Evolutionary conservation across 2,113 vertebrate species (phyloP).

Genomic region (Varanus komodoensis): DNA sequence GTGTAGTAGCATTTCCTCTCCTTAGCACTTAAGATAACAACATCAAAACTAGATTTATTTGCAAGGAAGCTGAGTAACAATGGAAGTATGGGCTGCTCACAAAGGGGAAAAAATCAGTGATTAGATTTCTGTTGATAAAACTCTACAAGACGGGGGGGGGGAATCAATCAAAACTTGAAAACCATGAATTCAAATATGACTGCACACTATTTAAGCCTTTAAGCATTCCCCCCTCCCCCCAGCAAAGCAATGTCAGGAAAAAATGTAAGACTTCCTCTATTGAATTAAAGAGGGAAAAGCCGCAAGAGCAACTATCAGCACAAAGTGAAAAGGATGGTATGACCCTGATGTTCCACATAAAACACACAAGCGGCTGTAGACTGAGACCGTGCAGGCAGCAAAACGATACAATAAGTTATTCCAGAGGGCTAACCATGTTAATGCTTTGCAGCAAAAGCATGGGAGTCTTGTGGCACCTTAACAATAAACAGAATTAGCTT

Average conservation of each 20-base stretch:
- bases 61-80: not conserved
- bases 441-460: too few relatives aligned
- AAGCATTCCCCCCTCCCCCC: too few relatives aligned
- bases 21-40: not conserved
- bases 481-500: too few relatives aligned
- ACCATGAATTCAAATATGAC: not conserved
- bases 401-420: too few relatives aligned
- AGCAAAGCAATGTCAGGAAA: not conserved
- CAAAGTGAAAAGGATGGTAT: not conserved
- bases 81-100: not conserved
- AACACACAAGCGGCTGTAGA: not conserved
- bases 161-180: not conserved
- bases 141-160: not conserved
- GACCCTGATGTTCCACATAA: not conserved
- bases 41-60: not conserved
- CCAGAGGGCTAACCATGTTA: too few relatives aligned
- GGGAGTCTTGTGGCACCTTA: too few relatives aligned
- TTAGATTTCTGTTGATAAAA: not conserved
- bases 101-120: not conserved
- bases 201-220: not conserved
- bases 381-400: not conserved
- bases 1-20: not conserved
- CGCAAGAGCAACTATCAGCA: not conserved
- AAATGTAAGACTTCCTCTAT: not conserved
- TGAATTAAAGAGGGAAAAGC: not conserved